Evolutionary conservation across 1,140 invertebrate genomes (phyloP).

Genomic region (Orius insidiosus): DNA sequence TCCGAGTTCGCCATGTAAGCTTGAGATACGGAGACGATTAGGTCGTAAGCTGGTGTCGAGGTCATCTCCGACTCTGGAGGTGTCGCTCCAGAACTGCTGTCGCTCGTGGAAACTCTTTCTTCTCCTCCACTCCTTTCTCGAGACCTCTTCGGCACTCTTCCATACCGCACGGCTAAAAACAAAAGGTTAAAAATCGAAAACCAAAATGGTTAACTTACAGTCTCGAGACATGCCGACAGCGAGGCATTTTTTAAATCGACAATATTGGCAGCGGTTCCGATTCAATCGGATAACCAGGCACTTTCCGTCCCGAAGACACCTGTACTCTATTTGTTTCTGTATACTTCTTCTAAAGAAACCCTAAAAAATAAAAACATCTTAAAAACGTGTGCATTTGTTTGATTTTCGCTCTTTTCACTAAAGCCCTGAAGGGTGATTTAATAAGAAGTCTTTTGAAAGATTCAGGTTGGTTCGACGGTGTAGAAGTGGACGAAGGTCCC

Average conservation of each 20-base stretch:
- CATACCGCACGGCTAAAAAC: constrained; percentile 79
- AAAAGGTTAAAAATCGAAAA: background rate
- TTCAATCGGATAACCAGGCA: constrained; percentile 91
- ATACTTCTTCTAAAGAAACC: constrained; percentile 66
- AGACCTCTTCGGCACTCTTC: constrained; percentile 82
- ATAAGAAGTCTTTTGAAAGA: too few relatives aligned
- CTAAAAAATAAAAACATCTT: constrained; percentile 29
- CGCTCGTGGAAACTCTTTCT: constrained; percentile 23
- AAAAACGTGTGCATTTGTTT: too few relatives aligned
- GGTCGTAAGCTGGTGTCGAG: constrained; percentile 49
- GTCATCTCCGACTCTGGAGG: constrained; percentile 17
- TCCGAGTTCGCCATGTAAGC: constrained; percentile 79
- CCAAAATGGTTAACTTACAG: constrained; percentile 47
- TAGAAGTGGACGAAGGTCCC: too few relatives aligned
- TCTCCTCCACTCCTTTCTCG: constrained; percentile 48
- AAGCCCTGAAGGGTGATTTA: too few relatives aligned
- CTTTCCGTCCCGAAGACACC: constrained; percentile 89
- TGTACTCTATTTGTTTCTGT: constrained; percentile 96
- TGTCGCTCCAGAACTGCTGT: constrained; percentile 21
- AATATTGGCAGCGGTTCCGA: constrained; percentile 94
- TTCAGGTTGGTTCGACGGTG: too few relatives aligned
- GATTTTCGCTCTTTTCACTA: too few relatives aligned
- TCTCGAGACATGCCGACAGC: constrained; percentile 96
- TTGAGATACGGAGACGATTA: constrained; percentile 73
- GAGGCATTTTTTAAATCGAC: constrained; percentile 95